Evolutionary conservation across 2,113 vertebrate genomes (phyloP), one percentile per base, ranked within the genome.

Genomic region (Nothobranchius kuhntae): DNA sequence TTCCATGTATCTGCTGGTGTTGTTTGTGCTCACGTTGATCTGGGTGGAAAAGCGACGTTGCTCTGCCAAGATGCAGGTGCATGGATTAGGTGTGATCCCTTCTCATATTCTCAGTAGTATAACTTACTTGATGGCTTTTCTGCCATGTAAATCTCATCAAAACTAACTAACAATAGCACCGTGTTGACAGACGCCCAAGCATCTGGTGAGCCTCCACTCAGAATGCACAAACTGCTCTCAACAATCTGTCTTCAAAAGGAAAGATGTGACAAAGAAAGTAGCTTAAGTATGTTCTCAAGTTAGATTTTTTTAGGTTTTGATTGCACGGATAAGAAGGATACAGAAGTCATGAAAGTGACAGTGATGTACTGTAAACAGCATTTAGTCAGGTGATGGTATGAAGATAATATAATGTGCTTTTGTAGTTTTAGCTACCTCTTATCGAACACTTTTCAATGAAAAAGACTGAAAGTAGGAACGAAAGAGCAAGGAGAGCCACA

Each of bases 121-220:
- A 83, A 78, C 82, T 89, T 87, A 92, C 91, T 88, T 91, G 84
- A 92, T 87, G 80, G 83, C 75, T 83, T 89, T 91, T 75, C 80
- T 83, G 86, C 85, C 88, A 82, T 87, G 87, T 87, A 91, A 90
- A 91, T 89, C 82, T 91, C 87, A 91, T 92, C 89, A 90, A 83
- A 91, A 91, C 73, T 62, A 84, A 80, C 89, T 89, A 92, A 91
- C 90, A 91, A 91, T 87, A 87, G 84, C 86, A 62, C 45, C 71
- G 5, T 62, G 63, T 74, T 82, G 86, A 90, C 88, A 92, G 88
- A 89, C 82, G 81, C 84, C 86, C 73, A 75, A 89, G 89, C 89
- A 91, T 89, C 90, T 91, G 91, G 88, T 82, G 40, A 85, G 82
- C 81, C 75, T 71, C 69, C 72, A n/a, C 73, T 86, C 77, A 70